These are phyloP conservation scores for Lycocerus yunnanus DNA, from an alignment of 2,888 invertebrate genomes.

Conservation along the genomic window DNA sequence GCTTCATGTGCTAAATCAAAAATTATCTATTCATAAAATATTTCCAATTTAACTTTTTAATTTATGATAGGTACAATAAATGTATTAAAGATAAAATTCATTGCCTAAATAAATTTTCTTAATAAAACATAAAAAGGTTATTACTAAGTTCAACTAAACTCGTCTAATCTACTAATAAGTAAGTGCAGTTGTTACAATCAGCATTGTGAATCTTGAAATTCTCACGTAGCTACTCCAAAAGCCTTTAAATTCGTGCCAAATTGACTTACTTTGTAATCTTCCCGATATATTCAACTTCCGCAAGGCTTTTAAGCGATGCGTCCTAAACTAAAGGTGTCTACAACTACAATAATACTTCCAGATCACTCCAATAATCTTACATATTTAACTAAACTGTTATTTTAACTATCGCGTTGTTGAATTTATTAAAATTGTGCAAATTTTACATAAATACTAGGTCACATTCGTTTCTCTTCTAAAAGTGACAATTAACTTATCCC, in stretches of 20 bases:
- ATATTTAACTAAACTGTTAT: background rate
- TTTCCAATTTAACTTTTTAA: conserved; percentile 9
- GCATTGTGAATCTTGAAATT: conserved; percentile 19
- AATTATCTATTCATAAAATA: background rate
- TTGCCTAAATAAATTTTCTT: background rate
- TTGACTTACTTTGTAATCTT: conserved; percentile 37
- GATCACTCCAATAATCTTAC: background rate
- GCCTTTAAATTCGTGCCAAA: conserved; percentile 34
- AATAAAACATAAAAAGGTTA: conserved; percentile 2
- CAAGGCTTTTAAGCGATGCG: conserved; percentile 26
- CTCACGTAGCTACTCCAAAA: conserved; percentile 32
- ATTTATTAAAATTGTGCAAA: background rate
- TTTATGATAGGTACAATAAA: background rate
- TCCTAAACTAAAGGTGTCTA: conserved; percentile 26
- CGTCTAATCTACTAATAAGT: conserved; percentile 22
- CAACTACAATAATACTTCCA: conserved; percentile 6
- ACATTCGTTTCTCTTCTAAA: background rate
- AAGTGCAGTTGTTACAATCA: conserved; percentile 25
- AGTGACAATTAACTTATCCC: background rate
- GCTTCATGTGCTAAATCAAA: background rate
- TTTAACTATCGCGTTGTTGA: background rate
- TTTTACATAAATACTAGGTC: background rate
- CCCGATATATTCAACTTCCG: conserved; percentile 33
- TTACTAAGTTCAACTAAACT: conserved; percentile 6
- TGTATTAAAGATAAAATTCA: background rate